A percentile compares a stretch with the other conserved stretches of the same genome.
phyloP scores from a whole-genome alignment of 2,888 invertebrate genomes.

The Strigamia crassipes region DNA sequence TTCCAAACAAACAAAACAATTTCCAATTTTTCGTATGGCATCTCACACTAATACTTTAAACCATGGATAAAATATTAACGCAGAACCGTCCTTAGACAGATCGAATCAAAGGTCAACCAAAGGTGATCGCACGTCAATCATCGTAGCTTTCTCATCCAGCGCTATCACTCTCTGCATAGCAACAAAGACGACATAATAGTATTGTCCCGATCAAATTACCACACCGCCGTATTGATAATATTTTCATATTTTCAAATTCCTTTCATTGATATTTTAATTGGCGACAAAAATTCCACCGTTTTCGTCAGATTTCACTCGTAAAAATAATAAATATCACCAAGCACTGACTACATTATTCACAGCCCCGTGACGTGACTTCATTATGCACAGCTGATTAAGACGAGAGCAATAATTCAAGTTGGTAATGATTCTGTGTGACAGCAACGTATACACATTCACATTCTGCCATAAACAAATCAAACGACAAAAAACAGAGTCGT shows the following conservation, averaged over 20 bases:
- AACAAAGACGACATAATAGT: not conserved
- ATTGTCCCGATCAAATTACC: slow-evolving; percentile 1
- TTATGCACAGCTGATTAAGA: slow-evolving; percentile 17
- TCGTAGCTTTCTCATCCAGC: not conserved
- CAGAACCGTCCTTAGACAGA: not conserved
- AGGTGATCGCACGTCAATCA: slow-evolving; percentile 34
- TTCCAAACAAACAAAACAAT: not conserved
- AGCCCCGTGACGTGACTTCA: slow-evolving; percentile 25
- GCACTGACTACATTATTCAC: not conserved
- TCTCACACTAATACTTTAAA: not conserved
- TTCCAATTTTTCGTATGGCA: not conserved
- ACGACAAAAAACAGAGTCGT: not conserved
- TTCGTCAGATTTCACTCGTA: not conserved
- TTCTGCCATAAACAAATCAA: not conserved
- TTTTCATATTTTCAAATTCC: too few relatives aligned
- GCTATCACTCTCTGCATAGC: not conserved
- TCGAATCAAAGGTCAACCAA: slow-evolving; percentile 15
- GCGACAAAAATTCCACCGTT: too few relatives aligned
- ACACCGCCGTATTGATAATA: not conserved
- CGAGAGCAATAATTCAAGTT: not conserved
- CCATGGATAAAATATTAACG: not conserved
- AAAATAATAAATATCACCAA: not conserved
- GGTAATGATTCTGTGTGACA: not conserved
- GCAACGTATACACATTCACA: not conserved
- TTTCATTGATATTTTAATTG: too few relatives aligned